These are phyloP conservation scores for Sandelia bainsii DNA, from an alignment of 2,797 vertebrate genomes.

Conservation along the genomic window DNA sequence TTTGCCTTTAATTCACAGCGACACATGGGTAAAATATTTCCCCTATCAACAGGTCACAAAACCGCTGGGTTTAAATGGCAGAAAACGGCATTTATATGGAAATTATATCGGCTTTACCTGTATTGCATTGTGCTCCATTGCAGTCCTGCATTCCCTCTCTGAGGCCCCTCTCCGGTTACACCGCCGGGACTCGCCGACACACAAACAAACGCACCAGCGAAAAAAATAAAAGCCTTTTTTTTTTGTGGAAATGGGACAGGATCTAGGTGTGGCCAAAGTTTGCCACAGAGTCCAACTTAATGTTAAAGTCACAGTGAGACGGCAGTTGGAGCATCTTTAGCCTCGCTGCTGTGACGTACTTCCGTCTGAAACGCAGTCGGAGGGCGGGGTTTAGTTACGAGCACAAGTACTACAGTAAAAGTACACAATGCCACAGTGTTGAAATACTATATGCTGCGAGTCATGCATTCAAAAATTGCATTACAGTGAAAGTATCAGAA, in stretches of 20 bases:
- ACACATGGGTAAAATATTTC: constrained; percentile 30
- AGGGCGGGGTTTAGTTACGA: constrained; percentile 45
- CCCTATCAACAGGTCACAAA: constrained; percentile 40
- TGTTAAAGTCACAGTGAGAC: constrained; percentile 59
- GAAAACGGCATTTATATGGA: constrained; percentile 51
- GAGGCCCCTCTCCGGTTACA: constrained; percentile 86
- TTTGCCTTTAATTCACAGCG: constrained; percentile 12
- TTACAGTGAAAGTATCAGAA: too few species aligned
- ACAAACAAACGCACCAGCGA: constrained; percentile 80
- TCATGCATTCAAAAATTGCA: too few species aligned
- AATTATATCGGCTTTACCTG: constrained; percentile 84
- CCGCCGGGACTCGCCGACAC: constrained; percentile 86
- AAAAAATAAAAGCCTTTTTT: constrained; percentile 32
- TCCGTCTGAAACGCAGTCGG: constrained; percentile 51
- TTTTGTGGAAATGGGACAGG: constrained; percentile 75
- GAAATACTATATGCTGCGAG: background rate
- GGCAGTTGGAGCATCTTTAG: constrained; percentile 62
- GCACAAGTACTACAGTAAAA: background rate
- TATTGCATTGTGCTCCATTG: constrained; percentile 89
- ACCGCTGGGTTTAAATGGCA: background rate
- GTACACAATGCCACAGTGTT: background rate
- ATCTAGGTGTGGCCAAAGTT: constrained; percentile 87
- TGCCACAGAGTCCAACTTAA: constrained; percentile 78
- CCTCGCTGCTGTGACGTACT: constrained; percentile 56
- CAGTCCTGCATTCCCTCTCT: constrained; percentile 86